Evolutionary conservation across 2,797 vertebrate species (phyloP).

Genomic region (Platyrinchus mystaceus): DNA sequence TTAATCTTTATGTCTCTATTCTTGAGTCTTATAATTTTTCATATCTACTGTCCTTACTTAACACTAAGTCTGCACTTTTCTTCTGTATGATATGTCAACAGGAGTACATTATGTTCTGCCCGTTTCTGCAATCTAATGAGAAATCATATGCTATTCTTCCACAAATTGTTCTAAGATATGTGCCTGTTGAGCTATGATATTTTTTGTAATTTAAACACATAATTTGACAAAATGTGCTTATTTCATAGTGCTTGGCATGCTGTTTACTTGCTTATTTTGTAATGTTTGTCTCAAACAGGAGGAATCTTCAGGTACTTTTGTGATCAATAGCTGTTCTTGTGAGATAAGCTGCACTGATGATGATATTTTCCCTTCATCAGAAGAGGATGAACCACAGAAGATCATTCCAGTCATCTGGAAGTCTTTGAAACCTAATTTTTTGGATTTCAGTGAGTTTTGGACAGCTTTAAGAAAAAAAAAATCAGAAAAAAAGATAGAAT

Average conservation of each 20-base stretch:
- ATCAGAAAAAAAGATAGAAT: neutral
- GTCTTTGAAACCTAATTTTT: neutral
- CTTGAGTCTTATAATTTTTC: neutral
- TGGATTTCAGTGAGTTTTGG: slow-evolving; percentile 47
- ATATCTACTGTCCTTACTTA: neutral
- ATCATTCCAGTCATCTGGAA: slow-evolving; percentile 36
- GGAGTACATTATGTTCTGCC: neutral
- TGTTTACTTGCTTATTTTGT: neutral
- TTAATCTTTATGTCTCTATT: neutral
- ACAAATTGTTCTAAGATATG: neutral
- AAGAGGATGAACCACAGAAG: slow-evolving; percentile 14
- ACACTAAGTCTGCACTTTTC: neutral
- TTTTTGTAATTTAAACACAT: neutral
- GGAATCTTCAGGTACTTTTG: neutral
- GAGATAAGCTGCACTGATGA: neutral
- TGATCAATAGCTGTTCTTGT: slow-evolving; percentile 45
- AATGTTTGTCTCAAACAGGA: slow-evolving; percentile 20
- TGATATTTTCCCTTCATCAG: neutral
- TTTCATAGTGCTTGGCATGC: neutral
- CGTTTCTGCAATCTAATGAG: neutral
- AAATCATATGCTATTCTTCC: neutral
- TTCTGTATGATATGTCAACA: neutral
- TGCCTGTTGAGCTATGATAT: neutral
- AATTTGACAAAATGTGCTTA: neutral
- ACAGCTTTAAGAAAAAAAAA: neutral